Evolutionary conservation across 1,140 invertebrate genomes (phyloP).

Genomic region (Magallana gigas): DNA sequence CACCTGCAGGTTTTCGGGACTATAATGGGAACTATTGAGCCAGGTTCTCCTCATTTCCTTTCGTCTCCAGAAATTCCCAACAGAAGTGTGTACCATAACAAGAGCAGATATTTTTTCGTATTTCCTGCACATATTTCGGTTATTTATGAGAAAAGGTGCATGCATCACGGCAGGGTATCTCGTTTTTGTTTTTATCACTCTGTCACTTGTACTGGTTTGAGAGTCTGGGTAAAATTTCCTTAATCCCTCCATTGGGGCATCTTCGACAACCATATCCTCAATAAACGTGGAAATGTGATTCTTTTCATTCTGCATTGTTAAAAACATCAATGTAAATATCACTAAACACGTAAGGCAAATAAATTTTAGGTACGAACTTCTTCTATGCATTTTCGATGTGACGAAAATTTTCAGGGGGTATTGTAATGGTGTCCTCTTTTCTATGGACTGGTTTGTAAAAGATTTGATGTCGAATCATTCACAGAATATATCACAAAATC

Average conservation of each 20-base stretch:
- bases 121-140: slow-evolving; percentile 62
- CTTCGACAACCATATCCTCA: neutral
- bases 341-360: neutral
- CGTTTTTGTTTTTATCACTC: slow-evolving; percentile 45
- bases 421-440: too few relatives aligned
- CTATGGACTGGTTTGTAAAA: too few relatives aligned
- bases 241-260: neutral
- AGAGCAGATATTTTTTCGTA: slow-evolving; percentile 65
- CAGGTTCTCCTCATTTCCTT: slow-evolving; percentile 73
- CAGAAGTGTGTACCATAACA: slow-evolving; percentile 71
- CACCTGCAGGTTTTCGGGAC: slow-evolving; percentile 59
- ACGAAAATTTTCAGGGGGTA: too few relatives aligned
- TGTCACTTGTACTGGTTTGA: neutral
- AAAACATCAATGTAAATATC: neutral
- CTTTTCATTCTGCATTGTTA: slow-evolving; percentile 12
- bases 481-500: too few relatives aligned
- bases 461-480: too few relatives aligned
- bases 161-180: slow-evolving; percentile 55
- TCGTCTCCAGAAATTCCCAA: slow-evolving; percentile 67
- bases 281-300: neutral
- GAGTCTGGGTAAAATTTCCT: neutral
- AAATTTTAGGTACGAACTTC: neutral
- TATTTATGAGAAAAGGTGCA: slow-evolving; percentile 65
- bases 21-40: slow-evolving; percentile 67
- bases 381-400: neutral